Evolutionary conservation across 2,888 invertebrate genomes (phyloP), one percentile per base, ranked within the genome.

Genomic region (Gryllus longicercus): DNA sequence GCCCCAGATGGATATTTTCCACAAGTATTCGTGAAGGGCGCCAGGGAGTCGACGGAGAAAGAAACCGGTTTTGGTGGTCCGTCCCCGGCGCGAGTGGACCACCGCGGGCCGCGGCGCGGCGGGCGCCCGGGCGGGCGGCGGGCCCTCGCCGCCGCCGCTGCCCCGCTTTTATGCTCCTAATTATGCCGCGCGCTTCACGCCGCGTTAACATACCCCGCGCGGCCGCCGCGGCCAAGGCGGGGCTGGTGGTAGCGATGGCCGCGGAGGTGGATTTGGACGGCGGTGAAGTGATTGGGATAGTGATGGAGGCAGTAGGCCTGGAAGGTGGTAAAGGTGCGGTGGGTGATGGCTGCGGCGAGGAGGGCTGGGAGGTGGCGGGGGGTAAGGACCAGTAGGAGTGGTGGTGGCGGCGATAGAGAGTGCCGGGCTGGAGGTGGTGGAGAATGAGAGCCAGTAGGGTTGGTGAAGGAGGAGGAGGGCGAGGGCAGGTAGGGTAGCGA

Each of bases 181-280:
- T 63, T 63, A 63, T 63, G 63, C 14, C 63, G 63, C 63, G 63
- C 63, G 63, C 63, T 63, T 63, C 63, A 63, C 63, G n/a, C 63
- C 63, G 63, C n/a, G 14, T 63, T 63, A 63, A 63, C n/a, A 63
- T 63, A 14, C 63, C n/a, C 63, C 63, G n/a, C n/a, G 63, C 63
- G 63, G 16, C 63, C 16, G n/a, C 63, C 14, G 10, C 63, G 5
- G n/a, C 63, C 4, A 16, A 11, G 63, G 63, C 8, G 38, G 38
- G 5, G 38, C 38, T 38, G 63, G 8, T 18, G 63, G 63, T 63
- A 63, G 63, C 63, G 16, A n/a, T 63, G 38, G 63, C 16, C 12
- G 8, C n/a, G 63, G 63, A 5, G 38, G 38, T 8, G 38, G 38
- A 8, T 38, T 8, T 38, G 38, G 8, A 38, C 0, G 38, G 38